Evolutionary conservation across 2,113 vertebrate species (phyloP).

Genomic region (Girardinichthys multiradiatus): DNA sequence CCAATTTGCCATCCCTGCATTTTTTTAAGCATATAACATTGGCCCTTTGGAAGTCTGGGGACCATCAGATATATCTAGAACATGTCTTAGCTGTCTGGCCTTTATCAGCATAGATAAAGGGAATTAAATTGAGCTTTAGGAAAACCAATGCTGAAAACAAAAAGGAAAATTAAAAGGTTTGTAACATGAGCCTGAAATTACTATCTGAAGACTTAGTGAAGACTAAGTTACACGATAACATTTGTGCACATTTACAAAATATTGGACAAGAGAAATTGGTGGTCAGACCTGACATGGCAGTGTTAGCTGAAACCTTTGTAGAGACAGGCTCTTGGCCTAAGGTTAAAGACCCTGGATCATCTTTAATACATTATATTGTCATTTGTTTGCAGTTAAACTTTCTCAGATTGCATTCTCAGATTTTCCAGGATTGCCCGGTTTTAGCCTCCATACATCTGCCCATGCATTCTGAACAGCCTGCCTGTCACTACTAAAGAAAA

Average conservation of each 20-base stretch:
- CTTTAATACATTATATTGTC: constrained; percentile 5
- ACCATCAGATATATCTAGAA: constrained; percentile 43
- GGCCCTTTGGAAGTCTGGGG: constrained; percentile 43
- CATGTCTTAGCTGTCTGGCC: constrained; percentile 49
- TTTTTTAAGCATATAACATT: constrained; percentile 42
- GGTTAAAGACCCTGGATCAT: constrained; percentile 25
- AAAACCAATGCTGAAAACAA: constrained; percentile 19
- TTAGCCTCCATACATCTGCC: background rate
- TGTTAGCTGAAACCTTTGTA: background rate
- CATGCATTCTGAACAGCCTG: background rate
- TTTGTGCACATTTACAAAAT: background rate
- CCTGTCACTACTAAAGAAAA: background rate
- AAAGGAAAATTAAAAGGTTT: background rate
- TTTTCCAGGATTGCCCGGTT: too few relatives aligned
- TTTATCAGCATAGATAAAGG: constrained; percentile 60
- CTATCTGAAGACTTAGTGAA: background rate
- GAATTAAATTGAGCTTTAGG: constrained; percentile 43
- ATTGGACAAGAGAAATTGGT: constrained; percentile 4
- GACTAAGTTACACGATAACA: constrained; percentile 10
- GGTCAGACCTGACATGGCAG: background rate
- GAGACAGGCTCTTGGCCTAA: background rate
- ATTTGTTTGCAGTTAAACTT: constrained; percentile 18
- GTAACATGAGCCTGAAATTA: background rate
- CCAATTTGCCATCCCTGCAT: constrained; percentile 60
- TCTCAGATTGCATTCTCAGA: constrained; percentile 33